Percentiles rank a stretch among this genome's conserved stretches.
Evolutionary conservation across 2,888 invertebrate genomes (phyloP).

Genomic region (Oscheius onirici): DNA sequence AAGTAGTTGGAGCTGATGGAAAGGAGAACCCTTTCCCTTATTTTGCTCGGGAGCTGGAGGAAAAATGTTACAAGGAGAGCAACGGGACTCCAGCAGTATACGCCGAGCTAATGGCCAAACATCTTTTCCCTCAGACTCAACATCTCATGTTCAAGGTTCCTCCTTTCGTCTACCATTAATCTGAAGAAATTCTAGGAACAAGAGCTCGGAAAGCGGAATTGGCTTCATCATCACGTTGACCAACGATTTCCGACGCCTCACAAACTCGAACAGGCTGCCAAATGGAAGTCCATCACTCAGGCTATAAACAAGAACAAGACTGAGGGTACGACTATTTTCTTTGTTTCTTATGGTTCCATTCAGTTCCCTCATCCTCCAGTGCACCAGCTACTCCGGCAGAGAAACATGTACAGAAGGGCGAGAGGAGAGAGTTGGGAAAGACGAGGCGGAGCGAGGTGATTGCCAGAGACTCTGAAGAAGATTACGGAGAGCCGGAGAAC

Average conservation of each 20-base stretch:
- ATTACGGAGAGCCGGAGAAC: constrained; percentile 18
- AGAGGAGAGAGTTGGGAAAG: background rate
- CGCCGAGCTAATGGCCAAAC: constrained; percentile 49
- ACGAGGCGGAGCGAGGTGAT: background rate
- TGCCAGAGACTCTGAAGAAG: background rate
- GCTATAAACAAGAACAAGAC: constrained; percentile 53
- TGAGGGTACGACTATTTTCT: constrained; percentile 26
- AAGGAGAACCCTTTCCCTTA: constrained; percentile 50
- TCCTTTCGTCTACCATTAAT: background rate
- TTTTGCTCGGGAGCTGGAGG: constrained; percentile 48
- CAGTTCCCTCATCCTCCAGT: background rate
- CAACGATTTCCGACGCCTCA: constrained; percentile 53
- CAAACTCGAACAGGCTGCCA: constrained; percentile 43
- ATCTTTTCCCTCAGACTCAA: constrained; percentile 49
- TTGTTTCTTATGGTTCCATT: background rate
- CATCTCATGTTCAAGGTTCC: constrained; percentile 55
- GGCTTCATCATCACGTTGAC: constrained; percentile 56
- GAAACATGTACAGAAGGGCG: background rate
- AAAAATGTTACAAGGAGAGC: constrained; percentile 43
- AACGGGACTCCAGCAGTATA: constrained; percentile 46
- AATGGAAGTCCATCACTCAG: constrained; percentile 59
- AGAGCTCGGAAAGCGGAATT: constrained; percentile 54
- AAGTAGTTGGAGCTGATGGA: constrained; percentile 46
- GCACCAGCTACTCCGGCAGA: background rate
- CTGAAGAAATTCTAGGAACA: constrained; percentile 42